A percentile compares a stretch with the other conserved stretches of the same genome.
These are phyloP conservation scores for Huso huso DNA, from an alignment of 2,797 vertebrate species.

Conservation along the genomic window DNA sequence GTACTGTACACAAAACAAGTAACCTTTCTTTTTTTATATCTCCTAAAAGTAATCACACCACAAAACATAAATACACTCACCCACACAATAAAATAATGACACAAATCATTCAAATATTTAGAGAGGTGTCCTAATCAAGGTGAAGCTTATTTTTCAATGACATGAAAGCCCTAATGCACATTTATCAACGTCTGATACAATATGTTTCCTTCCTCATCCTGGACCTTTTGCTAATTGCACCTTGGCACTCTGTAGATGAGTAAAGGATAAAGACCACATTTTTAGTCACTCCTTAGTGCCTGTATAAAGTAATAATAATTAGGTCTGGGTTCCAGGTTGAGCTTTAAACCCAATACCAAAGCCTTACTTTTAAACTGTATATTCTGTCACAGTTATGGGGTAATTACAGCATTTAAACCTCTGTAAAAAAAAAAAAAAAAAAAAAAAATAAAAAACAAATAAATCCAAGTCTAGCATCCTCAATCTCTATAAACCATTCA, in stretches of 20 bases:
- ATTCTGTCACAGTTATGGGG: neutral
- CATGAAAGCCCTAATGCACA: neutral
- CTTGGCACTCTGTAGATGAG: neutral
- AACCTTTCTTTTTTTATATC: too few species aligned
- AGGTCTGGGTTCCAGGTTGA: too few species aligned
- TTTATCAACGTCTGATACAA: neutral
- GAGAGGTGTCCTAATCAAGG: neutral
- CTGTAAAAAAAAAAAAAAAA: neutral
- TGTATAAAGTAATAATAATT: too few species aligned
- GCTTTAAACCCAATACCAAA: too few species aligned
- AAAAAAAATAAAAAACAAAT: neutral
- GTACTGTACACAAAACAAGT: too few species aligned
- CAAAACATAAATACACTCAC: too few species aligned
- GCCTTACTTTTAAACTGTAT: too few species aligned
- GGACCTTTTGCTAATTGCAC: neutral
- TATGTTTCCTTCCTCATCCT: neutral
- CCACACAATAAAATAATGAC: too few species aligned
- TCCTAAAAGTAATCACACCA: too few species aligned
- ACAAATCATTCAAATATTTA: neutral
- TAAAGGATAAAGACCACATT: too few species aligned
- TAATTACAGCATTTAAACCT: neutral
- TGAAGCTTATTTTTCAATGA: neutral
- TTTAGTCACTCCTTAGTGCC: too few species aligned
- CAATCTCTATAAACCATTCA: constrained; percentile 12
- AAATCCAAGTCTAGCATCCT: neutral